These are phyloP conservation scores for Acipenser oxyrinchus DNA, from an alignment of 2,797 vertebrate species.

Conservation along the genomic window DNA sequence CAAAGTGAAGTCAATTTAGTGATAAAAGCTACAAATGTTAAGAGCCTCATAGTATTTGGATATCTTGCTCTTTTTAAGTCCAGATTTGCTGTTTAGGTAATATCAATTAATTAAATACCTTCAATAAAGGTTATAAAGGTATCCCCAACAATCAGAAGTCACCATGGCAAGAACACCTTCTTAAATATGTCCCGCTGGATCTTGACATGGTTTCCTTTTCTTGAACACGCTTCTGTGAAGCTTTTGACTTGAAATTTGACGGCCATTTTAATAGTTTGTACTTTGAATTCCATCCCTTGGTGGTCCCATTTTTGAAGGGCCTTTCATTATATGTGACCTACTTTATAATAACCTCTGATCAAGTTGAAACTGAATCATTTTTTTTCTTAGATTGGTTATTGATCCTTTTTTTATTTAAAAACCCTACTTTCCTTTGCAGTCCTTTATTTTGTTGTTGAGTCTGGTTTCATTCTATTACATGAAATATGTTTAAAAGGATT, in stretches of 20 bases:
- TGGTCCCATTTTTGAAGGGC: conserved; percentile 12
- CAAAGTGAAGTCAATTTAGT: too few relatives aligned
- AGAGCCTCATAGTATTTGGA: too few relatives aligned
- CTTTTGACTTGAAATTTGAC: conserved; percentile 1
- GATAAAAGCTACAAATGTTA: too few relatives aligned
- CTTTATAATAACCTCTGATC: conserved; percentile 42
- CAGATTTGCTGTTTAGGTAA: too few relatives aligned
- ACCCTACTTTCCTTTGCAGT: conserved; percentile 26
- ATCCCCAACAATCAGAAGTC: too few relatives aligned
- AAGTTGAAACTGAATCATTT: conserved; percentile 35
- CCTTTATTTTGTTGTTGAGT: conserved; percentile 25
- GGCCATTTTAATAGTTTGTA: conserved; percentile 7
- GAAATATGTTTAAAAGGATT: conserved; percentile 54
- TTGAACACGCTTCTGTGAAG: too few relatives aligned
- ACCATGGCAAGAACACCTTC: too few relatives aligned
- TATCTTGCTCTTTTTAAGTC: too few relatives aligned
- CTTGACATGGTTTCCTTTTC: too few relatives aligned
- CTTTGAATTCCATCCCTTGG: conserved; percentile 20
- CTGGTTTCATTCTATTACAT: conserved; percentile 39
- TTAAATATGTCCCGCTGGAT: too few relatives aligned
- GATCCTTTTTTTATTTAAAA: conserved; percentile 39
- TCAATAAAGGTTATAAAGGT: too few relatives aligned
- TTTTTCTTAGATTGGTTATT: conserved; percentile 62
- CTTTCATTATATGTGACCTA: conserved; percentile 34
- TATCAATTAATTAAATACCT: too few relatives aligned